Evolutionary conservation across 2,113 vertebrate species (phyloP), one percentile per base, ranked within the genome.

Genomic region (Acinonyx jubatus): DNA sequence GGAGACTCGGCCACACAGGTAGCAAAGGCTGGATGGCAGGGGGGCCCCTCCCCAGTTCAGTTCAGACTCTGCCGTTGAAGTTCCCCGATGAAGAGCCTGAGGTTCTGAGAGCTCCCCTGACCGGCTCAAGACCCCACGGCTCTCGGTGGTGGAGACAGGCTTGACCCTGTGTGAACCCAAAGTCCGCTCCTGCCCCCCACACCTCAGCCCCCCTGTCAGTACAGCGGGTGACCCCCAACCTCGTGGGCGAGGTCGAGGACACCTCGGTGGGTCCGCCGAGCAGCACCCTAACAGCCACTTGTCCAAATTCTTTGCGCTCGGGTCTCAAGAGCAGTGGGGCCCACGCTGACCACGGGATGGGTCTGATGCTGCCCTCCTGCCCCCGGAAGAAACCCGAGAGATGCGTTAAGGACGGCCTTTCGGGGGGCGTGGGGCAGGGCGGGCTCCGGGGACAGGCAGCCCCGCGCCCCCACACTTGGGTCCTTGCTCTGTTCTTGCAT

Each of bases 361-460:
- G 36, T 1, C 12, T 15, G 29, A 3, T 0, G 13, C 11, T 5
- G 4, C 21, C 69, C 18, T 38, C 52, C 66, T 33, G 11, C 33
- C 50, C 69, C 48, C 4, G 19, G n/a, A 63, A 80, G 50, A 61
- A 25, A 2, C 31, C 50, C 14, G 27, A 50, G 48, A 4, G 14
- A 4, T 4, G 4, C 8, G 63, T 14, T 33, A 23, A 2, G 2
- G 78, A 78, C 5, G 2, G 50, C 61, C 2, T 2, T 14, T 18
- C 19, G 4, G 1, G 13, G 15, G 1, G 31, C 3, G 10, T 16
- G 48, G 1, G 33, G 63, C 73, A 11, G 84, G 27, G 63, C 23
- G 0, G 38, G 13, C n/a, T 13, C 41, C 0, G 1, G 6, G 12
- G 65, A 9, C 8, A 2, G 13, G 29, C 4, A 0, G 66, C 8